Base-by-base conservation (phyloP, 2,888 invertebrate genomes). In the Diplazon laetatorius region DNA sequence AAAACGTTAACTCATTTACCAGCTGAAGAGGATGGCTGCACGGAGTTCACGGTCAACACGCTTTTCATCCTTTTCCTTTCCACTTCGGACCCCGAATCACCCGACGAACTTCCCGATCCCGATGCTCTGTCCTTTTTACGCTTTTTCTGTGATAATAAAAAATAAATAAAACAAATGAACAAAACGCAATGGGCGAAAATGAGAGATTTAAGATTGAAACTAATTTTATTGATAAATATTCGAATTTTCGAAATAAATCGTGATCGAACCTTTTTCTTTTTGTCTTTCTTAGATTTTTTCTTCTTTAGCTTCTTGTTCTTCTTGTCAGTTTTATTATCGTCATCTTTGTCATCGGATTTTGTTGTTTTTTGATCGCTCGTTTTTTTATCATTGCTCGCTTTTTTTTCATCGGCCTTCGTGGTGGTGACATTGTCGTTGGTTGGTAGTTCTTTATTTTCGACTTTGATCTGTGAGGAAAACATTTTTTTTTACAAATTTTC, bases 381-480 rank as follows among this genome's bases (percentile, higher is more conserved):
- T 71, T 84, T 85, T 35, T 80, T 83, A 12, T 82, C 78, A 52
- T 69, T 57, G 46, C 25, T 62, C 66, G 78, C 90, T 71, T 84
- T 85, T 35, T 80, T 83, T 10, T 82, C 78, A 52, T 69, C 60
- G 46, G 30, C 59, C 66, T 78, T 90, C 83, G 42, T 90, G 88
- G 81, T 91, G 88, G 6, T 90, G 89, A 52, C 86, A 80, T 87
- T 92, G 90, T 82, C 85, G 3, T 59, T 92, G 78, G 85, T 90
- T 85, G 87, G 91, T 87, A 80, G 92, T 90, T 85, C 92, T 87
- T 83, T 91, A 80, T 89, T 93, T 89, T 91, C 91, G 52, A 89
- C 85, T 87, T 91, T 91, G 52, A 86, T 85, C 91, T 90, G 63
- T 25, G 84, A 80, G 70, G 30, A 80, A 76, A 63, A 44, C 5